Evolutionary conservation across 2,888 invertebrate genomes (phyloP), one percentile per base, ranked within the genome.

Genomic region (Chrysolina americana): DNA sequence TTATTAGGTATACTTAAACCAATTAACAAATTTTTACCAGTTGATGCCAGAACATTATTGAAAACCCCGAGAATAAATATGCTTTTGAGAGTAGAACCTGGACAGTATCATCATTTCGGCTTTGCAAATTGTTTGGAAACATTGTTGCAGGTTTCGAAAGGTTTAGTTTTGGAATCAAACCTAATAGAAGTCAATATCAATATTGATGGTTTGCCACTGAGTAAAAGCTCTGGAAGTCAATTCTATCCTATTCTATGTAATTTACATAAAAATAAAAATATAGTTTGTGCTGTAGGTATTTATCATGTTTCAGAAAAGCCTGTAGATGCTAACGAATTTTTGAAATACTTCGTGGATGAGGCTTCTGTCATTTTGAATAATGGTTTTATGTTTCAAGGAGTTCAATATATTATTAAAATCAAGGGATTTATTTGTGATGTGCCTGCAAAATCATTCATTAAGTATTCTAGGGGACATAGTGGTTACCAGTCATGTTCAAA

Each of bases 361-460:
- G 66, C 66, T 4, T 50, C 23, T 15, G 19, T 36, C 48, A 50
- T 66, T n/a, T 50, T 50, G 19, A 50, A 50, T 19, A 50, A 47
- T 23, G 62, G 62, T 36, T 62, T 23, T 15, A 62, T 36, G 41
- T 70, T 47, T 48, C 21, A 70, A 19, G 53, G 44, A 64, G 17
- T 21, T 15, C 21, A 8, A n/a, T 64, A 64, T 70, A 19, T n/a
- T 48, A 44, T 75, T 21, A 66, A 63, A 68, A 64, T 73, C 36
- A 70, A 59, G 41, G 71, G 62, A 76, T 79, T 80, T 75, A 64
- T 79, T 68, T 78, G 75, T 79, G 78, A 78, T 75, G 73, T 74
- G 65, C 78, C 80, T 47, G 76, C 77, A 21, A 79, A 76, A 59
- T 74, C 74, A 11, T 78, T 76, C 50, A 71, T 76, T 53, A 71